Evolutionary conservation across 2,113 vertebrate genomes (phyloP), one percentile per base, ranked within the genome.

Genomic region (Anseranas semipalmata): DNA sequence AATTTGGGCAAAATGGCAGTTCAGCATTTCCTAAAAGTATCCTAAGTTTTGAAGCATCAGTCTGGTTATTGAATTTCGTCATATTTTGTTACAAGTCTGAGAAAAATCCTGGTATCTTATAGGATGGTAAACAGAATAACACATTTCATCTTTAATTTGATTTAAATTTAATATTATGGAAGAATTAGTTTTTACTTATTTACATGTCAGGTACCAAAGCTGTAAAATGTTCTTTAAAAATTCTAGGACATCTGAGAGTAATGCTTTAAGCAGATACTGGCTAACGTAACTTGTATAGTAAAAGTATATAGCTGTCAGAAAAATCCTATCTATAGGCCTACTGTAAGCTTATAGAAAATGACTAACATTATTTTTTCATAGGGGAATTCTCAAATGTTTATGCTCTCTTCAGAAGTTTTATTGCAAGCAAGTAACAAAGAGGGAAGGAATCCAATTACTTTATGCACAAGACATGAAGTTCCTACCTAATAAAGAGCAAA

Each of bases 371-470:
- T 75, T 94, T 98, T 93, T 87, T 96, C 87, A 60, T 87, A 77
- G 85, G 86, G 71, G 87, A 97, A 91, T 96, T 97, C 91, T 97
- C 56, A 96, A 93, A 95, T 97, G 88, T 96, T 98, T 97, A 90
- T 96, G 68, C 65, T 97, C 30, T 96, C 89, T 95, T 98, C 96
- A 93, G 94, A 96, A 96, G 78, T 91, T 95, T 97, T 97, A 96
- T 95, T 97, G 87, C 94, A 94, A 97, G 90, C 85, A 86, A 93
- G 91, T 87, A 94, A 95, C 92, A 96, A 94, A 96, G 86, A 94
- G 70, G 52, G 88, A 96, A 95, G 91, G 96, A 98, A 97, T 98
- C 84, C 93, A 98, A 92, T 98, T 98, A 97, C 91, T 97, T 98
- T 94, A 96, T 97, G 87, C 93, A 96, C 95, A 95, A 77, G 89